Base-by-base conservation (phyloP, 1,140 invertebrate species). In the Orius insidiosus region DNA sequence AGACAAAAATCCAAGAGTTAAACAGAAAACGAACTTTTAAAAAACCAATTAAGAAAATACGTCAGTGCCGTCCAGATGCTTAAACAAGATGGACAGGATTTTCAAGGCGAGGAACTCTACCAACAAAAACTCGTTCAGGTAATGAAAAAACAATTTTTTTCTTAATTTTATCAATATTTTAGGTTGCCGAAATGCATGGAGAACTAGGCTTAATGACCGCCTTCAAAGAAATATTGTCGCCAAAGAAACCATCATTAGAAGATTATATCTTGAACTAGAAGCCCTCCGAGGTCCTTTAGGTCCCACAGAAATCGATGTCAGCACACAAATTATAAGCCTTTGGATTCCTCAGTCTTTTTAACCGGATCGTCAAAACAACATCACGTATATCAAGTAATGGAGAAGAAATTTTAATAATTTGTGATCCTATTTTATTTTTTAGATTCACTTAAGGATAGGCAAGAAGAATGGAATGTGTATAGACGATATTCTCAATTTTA, bases 101-200 rank as follows among this genome's bases (percentile, higher is more conserved):
- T 71, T 46, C 85, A 92, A 64, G 77, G 84, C 3, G 74, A 73
- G 49, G 40, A 46, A 13, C 74, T 86, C 44, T 93, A 88, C 64
- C 84, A 93, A 62, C 74, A 73, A 52, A 93, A 94, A 68, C 68
- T 94, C 11, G 79, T 93, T 51, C 85, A 92, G 46, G n/a, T n/a
- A n/a, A n/a, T n/a, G n/a, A n/a, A n/a, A n/a, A n/a, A n/a, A n/a
- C n/a, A n/a, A n/a, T n/a, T n/a, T n/a, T n/a, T n/a, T n/a, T n/a
- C n/a, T n/a, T n/a, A n/a, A n/a, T n/a, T n/a, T n/a, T n/a, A n/a
- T n/a, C n/a, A n/a, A n/a, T n/a, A n/a, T n/a, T n/a, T n/a, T n/a
- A n/a, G n/a, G 86, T 94, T 1, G 88, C 89, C 9, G 86, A 94
- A 67, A 94, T 94, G 89, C 88, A 93, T 60, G 87, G 85, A 1